Conservation (phyloP, 2,888 invertebrate genomes). For the Tetanocera ferruginea region DNA sequence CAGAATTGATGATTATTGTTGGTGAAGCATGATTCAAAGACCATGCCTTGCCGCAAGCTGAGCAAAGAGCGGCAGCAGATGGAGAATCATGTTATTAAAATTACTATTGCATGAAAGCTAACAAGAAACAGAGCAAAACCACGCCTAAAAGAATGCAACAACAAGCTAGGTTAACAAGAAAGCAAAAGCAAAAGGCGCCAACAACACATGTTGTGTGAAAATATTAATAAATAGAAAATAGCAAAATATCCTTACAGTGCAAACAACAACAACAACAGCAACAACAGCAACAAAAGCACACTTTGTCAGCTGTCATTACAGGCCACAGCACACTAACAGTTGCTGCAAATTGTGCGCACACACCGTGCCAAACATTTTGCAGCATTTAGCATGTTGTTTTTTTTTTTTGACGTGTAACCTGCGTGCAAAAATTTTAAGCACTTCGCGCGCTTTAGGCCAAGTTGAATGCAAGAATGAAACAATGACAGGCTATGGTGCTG, state of each 20-base stretch:
- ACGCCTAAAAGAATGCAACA: not conserved
- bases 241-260: not conserved
- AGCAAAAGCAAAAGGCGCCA: not conserved
- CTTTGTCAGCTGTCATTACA: no score
- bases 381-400: no score
- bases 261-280: not conserved
- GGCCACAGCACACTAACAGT: no score
- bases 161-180: not conserved
- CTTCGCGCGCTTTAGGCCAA: conserved; percentile 2
- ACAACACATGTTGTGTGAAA: not conserved
- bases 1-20: not conserved
- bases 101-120: no score
- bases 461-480: not conserved
- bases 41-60: not conserved
- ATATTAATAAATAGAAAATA: no score
- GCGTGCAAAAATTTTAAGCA: no score
- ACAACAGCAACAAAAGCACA: not conserved
- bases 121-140: no score
- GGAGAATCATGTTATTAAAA: not conserved
- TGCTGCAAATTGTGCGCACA: no score
- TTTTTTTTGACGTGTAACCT: no score
- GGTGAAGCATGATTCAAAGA: not conserved
- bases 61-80: not conserved
- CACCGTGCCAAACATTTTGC: no score
- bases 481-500: not conserved